Conservation (phyloP, 1,140 invertebrate species). For the Diprion similis region DNA sequence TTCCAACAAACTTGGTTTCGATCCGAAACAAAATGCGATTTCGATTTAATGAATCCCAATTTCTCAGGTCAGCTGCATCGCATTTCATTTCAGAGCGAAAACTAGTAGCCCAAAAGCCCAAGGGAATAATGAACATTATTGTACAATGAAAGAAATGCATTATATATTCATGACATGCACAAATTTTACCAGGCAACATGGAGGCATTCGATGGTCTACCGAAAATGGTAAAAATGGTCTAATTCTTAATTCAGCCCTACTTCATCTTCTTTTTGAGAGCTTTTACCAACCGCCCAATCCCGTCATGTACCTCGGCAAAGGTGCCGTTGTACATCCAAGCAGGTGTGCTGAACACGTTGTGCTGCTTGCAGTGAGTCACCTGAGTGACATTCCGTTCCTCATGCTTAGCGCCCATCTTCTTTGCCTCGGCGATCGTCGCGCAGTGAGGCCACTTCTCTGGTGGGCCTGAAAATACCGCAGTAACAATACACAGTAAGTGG, state of each 20-base stretch:
- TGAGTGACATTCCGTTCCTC: slow-evolving; percentile 60
- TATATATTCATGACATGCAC: too few species aligned
- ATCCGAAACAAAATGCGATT: too few species aligned
- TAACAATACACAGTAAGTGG: slow-evolving; percentile 2
- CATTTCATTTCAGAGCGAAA: too few species aligned
- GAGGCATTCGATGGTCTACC: too few species aligned
- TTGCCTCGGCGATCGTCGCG: slow-evolving; percentile 62
- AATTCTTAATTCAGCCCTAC: neutral
- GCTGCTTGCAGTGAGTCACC: slow-evolving; percentile 59
- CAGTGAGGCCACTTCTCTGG: slow-evolving; percentile 66
- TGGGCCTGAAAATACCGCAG: slow-evolving; percentile 44
- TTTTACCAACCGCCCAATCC: slow-evolving; percentile 65
- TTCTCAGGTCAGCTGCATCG: too few species aligned
- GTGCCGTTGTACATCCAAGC: slow-evolving; percentile 67
- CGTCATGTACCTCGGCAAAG: slow-evolving; percentile 63
- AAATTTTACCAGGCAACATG: too few species aligned
- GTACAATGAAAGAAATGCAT: too few species aligned
- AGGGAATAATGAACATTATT: too few species aligned
- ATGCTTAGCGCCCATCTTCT: slow-evolving; percentile 62
- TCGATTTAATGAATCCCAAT: too few species aligned
- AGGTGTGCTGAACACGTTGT: slow-evolving; percentile 67
- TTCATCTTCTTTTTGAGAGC: slow-evolving; percentile 7
- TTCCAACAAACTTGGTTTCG: too few species aligned
- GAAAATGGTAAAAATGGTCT: too few species aligned
- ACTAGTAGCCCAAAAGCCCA: too few species aligned